Percentiles rank a stretch among this genome's conserved stretches.
phyloP scores from a whole-genome alignment of 2,797 vertebrate species.

The Nothura maculosa region DNA sequence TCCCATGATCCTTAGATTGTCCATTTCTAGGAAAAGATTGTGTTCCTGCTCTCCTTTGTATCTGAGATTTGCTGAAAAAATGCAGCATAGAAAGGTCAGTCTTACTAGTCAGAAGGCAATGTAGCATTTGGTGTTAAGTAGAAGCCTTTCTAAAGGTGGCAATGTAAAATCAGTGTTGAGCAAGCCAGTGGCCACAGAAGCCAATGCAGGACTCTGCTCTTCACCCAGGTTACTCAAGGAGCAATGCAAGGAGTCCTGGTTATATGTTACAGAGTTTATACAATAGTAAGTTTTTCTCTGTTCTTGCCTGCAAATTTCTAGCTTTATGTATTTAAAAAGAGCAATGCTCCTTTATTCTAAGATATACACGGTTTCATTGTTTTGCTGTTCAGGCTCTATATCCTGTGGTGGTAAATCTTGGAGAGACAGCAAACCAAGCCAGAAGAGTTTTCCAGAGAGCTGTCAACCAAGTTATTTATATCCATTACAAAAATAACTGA shows the following conservation, averaged over 20 bases:
- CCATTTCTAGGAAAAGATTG: fast-evolving
- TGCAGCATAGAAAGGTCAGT: fast-evolving
- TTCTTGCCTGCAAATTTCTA: background rate
- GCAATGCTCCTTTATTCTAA: background rate
- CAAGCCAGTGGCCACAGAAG: no score
- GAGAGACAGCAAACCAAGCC: slow-evolving; percentile 40
- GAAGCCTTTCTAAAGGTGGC: background rate
- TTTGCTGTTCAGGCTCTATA: slow-evolving; percentile 1
- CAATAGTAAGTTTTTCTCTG: background rate
- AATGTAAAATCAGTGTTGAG: background rate
- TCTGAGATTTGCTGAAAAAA: background rate
- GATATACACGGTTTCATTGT: slow-evolving; percentile 38
- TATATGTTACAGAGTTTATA: background rate
- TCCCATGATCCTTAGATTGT: background rate
- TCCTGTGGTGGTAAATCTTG: slow-evolving; percentile 50
- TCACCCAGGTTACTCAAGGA: background rate
- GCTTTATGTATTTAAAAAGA: background rate
- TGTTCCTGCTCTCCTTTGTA: fast-evolving
- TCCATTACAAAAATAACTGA: slow-evolving; percentile 70
- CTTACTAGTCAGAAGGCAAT: fast-evolving
- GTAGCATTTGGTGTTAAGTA: background rate
- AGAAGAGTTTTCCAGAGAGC: slow-evolving; percentile 36
- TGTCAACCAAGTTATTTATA: slow-evolving; percentile 51
- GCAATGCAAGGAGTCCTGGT: background rate
- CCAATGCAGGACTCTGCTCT: background rate